Conservation (phyloP, 1,140 invertebrate species). For the Zaprionus ghesquierei region DNA sequence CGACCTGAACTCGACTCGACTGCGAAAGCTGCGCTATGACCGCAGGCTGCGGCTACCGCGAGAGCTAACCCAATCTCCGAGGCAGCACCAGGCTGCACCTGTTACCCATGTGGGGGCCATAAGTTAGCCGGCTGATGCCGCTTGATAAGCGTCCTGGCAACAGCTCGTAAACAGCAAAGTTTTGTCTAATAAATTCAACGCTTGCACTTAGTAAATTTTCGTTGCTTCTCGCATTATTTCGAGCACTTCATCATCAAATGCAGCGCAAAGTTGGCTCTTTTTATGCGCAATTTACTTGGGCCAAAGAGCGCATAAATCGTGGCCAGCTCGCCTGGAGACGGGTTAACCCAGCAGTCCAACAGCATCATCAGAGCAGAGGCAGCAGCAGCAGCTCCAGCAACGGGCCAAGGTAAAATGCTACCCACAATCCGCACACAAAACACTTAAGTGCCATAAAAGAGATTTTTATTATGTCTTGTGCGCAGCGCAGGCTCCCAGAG, state of each 20-base stretch:
- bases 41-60: constrained; percentile 31
- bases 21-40: constrained; percentile 40
- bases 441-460: constrained; percentile 81
- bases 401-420: constrained; percentile 71
- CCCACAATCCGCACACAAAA: constrained; percentile 77
- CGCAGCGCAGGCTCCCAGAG: constrained; percentile 46
- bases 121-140: constrained; percentile 67
- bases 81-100: constrained; percentile 54
- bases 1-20: constrained; percentile 26
- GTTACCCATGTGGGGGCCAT: constrained; percentile 60
- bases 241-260: constrained; percentile 78
- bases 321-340: constrained; percentile 46
- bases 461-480: constrained; percentile 80
- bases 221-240: constrained; percentile 67
- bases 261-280: constrained; percentile 60
- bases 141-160: constrained; percentile 68
- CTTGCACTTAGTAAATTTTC: constrained; percentile 80
- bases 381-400: constrained; percentile 14
- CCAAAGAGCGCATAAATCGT: constrained; percentile 77
- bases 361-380: not conserved
- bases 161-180: constrained; percentile 77
- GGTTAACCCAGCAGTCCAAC: not conserved
- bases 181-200: constrained; percentile 78
- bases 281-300: constrained; percentile 80
- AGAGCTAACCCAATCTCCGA: not conserved